Evolutionary conservation across 2,113 vertebrate genomes (phyloP).

Genomic region (Anolis carolinensis): DNA sequence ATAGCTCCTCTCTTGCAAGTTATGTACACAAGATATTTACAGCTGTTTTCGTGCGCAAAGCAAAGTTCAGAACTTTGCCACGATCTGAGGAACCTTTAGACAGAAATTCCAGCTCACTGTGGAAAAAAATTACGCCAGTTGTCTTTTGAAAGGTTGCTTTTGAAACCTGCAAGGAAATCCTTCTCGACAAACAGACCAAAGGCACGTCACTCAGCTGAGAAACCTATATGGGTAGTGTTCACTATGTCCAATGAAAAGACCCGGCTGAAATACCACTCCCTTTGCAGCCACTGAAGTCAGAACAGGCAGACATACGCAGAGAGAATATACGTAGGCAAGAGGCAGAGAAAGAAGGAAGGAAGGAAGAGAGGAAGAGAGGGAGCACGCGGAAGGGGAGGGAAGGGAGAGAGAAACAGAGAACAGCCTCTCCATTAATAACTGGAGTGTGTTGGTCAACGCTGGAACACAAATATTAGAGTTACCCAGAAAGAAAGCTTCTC

Average conservation of each 20-base stretch:
- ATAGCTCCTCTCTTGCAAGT: neutral
- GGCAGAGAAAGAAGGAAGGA: neutral
- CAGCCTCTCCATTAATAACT: neutral
- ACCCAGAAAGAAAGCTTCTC: neutral
- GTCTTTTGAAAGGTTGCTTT: neutral
- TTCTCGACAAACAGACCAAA: neutral
- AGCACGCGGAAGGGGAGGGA: neutral
- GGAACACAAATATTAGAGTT: neutral
- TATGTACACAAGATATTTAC: neutral
- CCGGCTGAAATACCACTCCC: neutral
- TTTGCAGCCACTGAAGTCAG: neutral
- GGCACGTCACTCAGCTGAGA: neutral
- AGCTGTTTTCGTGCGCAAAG: neutral
- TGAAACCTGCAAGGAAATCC: constrained; percentile 39
- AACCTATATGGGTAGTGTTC: neutral
- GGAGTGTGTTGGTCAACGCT: neutral
- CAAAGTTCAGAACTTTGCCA: neutral
- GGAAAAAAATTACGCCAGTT: neutral
- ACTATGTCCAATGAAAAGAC: neutral
- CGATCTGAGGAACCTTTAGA: neutral
- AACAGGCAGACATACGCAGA: neutral
- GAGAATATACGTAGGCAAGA: too few species aligned
- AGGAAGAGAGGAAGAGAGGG: neutral
- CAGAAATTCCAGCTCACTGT: neutral
- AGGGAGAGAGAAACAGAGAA: neutral